These are phyloP conservation scores for Hemicordylus capensis DNA, from an alignment of 2,113 vertebrate genomes.

Conservation along the genomic window DNA sequence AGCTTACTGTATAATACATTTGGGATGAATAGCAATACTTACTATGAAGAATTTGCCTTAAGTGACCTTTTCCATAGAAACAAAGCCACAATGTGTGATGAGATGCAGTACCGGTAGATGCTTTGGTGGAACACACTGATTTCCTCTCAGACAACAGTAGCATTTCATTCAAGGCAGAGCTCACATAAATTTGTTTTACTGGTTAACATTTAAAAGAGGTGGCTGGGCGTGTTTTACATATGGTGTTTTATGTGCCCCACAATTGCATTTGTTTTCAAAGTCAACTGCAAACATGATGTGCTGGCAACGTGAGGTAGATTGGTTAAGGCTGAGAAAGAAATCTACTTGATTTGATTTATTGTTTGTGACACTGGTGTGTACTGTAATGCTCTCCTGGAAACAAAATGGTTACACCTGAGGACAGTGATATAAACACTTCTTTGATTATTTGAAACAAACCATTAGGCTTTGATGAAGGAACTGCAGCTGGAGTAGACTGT, in stretches of 20 bases:
- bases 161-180: slow-evolving; percentile 1
- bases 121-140: neutral
- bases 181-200: slow-evolving; percentile 40
- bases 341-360: slow-evolving; percentile 80
- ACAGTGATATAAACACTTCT: slow-evolving; percentile 80
- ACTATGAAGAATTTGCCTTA: neutral
- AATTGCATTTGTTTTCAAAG: slow-evolving; percentile 62
- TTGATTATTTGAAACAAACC: slow-evolving; percentile 84
- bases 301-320: slow-evolving; percentile 65
- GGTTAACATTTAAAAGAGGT: slow-evolving; percentile 27
- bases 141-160: neutral
- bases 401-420: slow-evolving; percentile 80
- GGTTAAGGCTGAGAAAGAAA: slow-evolving; percentile 76
- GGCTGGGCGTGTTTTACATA: slow-evolving; percentile 70
- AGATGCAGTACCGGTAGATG: neutral
- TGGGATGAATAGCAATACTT: neutral
- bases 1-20: neutral
- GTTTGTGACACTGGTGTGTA: slow-evolving; percentile 76
- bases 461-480: slow-evolving; percentile 82
- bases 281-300: slow-evolving; percentile 71
- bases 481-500: slow-evolving; percentile 72
- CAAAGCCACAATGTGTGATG: neutral
- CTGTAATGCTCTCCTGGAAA: slow-evolving; percentile 71
- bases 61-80: slow-evolving; percentile 3
- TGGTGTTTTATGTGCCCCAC: slow-evolving; percentile 66